Percentiles rank a stretch among this genome's conserved stretches.
phyloP scores from a whole-genome alignment of 2,797 vertebrate genomes.

The Florisuga fusca region DNA sequence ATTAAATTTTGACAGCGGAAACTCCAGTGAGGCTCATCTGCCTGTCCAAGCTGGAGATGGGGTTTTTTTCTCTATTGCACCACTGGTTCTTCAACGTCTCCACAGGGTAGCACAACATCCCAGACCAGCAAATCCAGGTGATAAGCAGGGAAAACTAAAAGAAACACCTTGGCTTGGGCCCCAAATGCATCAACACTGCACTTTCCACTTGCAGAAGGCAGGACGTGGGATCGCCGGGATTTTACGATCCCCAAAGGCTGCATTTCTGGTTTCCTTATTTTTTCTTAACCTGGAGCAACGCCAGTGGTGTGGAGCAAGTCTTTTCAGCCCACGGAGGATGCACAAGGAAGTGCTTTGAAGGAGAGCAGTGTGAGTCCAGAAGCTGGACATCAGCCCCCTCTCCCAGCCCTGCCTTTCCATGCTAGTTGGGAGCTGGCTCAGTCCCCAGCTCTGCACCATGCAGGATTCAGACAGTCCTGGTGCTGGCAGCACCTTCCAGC shows the following conservation, averaged over 20 bases:
- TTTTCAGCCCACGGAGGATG: not conserved
- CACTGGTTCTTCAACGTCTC: not conserved
- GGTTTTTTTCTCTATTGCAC: not conserved
- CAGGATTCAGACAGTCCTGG: not conserved
- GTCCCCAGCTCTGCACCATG: not conserved
- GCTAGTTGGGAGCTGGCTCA: not conserved
- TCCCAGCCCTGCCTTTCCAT: not conserved
- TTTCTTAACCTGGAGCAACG: slow-evolving; percentile 42
- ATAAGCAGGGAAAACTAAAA: not conserved
- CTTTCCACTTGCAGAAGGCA: slow-evolving; percentile 14
- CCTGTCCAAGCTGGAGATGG: not conserved
- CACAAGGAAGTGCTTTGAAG: not conserved
- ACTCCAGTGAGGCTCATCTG: not conserved
- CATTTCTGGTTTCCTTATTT: slow-evolving; percentile 4
- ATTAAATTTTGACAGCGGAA: not conserved
- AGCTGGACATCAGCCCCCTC: not conserved
- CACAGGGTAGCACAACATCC: not conserved
- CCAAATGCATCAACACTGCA: not conserved
- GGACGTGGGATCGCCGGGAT: not conserved
- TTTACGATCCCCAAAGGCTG: slow-evolving; percentile 55
- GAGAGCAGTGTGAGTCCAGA: not conserved
- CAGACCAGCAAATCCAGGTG: not conserved
- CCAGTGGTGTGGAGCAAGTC: not conserved
- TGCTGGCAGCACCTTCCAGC: not conserved
- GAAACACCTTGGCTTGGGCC: not conserved